Conservation (phyloP, 2,888 invertebrate species). For the Limnephilus lunatus region DNA sequence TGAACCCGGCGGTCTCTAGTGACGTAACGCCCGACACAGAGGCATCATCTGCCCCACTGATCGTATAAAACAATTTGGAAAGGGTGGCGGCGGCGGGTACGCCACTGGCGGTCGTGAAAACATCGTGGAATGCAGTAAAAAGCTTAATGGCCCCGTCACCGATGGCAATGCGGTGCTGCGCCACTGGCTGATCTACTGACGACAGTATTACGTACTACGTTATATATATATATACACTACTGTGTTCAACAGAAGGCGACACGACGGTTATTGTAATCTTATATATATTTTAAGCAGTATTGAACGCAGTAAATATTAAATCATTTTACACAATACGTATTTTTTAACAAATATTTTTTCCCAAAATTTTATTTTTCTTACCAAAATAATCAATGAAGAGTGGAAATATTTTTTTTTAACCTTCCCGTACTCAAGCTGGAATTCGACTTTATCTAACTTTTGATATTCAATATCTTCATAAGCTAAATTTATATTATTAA, state of each 20-base stretch:
- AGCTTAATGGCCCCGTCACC: conserved; percentile 21
- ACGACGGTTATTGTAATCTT: neutral
- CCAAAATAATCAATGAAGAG: too few relatives aligned
- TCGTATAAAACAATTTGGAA: conserved; percentile 49
- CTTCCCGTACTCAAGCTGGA: too few relatives aligned
- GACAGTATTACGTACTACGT: neutral
- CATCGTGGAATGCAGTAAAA: conserved; percentile 50
- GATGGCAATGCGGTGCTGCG: conserved; percentile 10
- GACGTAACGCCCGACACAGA: neutral
- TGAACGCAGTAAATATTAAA: neutral
- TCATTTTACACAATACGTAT: neutral
- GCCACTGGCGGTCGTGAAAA: conserved; percentile 42
- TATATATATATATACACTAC: neutral
- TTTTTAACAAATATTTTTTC: too few relatives aligned
- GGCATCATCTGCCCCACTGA: neutral
- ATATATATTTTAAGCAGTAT: neutral
- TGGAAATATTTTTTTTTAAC: too few relatives aligned
- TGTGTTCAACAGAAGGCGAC: neutral
- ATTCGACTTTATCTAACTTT: too few relatives aligned
- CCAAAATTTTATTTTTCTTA: too few relatives aligned
- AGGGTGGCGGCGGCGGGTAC: neutral
- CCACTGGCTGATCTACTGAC: conserved; percentile 12
- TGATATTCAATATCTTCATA: too few relatives aligned
- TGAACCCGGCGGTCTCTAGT: neutral
- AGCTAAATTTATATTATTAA: too few relatives aligned